Base-by-base conservation (phyloP, 2,888 invertebrate species). In the Tenthredo notha region DNA sequence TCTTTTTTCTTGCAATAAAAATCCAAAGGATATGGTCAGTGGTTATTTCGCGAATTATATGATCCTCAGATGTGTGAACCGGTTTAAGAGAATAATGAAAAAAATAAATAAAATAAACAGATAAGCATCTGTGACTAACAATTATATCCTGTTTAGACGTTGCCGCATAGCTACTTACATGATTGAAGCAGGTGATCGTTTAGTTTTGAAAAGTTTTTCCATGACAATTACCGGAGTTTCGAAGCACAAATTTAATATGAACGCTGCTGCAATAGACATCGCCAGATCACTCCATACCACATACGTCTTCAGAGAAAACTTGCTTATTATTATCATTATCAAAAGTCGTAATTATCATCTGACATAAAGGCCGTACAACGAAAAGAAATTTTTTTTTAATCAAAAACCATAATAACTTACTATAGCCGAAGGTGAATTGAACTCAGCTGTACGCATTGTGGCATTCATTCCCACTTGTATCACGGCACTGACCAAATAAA, bases 391-490 rank as follows among this genome's bases (percentile, higher is more conserved):
- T 6, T 33, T n/a, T 1, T n/a, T n/a, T n/a, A 54, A 6, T 74
- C 1, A 29, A 70, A 84, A 25, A 10, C 25, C 54, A n/a, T 4
- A 7, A n/a, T 54, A 18, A 70, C 85, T 85, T 89, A 93, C 93
- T 86, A 90, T 87, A 86, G 87, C 89, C 83, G 91, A 91, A 88
- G 92, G 90, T 0, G 91, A 90, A 85, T 93, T 92, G 84, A 91
- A 90, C 47, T 89, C 87, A 0, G 92, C 88, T 25, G 87, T 87
- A 87, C 92, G 91, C 50, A 88, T 85, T 12, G 90, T 88, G 1
- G 90, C 92, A 95, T 95, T 87, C 84, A 88, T 87, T 83, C 90
- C 89, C 77, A 90, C 88, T 87, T 93, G 92, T 2, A 92, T 85
- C n/a, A 89, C 88, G 84, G 92, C 89, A 86, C 93, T 93, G 2